These are phyloP conservation scores for Corbicula japonica DNA, from an alignment of 2,888 invertebrate genomes.

Conservation along the genomic window DNA sequence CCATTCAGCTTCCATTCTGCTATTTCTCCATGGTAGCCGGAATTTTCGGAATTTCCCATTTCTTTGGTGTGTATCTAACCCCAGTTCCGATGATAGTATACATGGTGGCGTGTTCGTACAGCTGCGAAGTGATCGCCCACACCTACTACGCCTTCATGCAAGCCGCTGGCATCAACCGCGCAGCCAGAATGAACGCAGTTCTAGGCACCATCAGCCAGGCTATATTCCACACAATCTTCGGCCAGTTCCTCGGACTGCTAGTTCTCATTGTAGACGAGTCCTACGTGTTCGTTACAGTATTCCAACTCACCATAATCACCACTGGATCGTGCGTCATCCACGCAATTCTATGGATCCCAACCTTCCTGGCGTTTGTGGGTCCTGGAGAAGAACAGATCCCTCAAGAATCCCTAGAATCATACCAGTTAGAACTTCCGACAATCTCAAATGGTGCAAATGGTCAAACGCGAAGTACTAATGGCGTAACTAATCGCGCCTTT, in stretches of 20 bases:
- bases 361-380: conserved; percentile 30
- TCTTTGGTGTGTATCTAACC: conserved; percentile 43
- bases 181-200: conserved; percentile 36
- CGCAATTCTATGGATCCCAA: conserved; percentile 43
- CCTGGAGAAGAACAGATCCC: conserved; percentile 39
- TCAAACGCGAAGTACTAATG: conserved; percentile 2
- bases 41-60: conserved; percentile 33
- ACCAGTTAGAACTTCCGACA: conserved; percentile 17
- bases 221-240: conserved; percentile 52
- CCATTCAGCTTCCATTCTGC: conserved; percentile 36
- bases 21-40: conserved; percentile 36
- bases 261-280: conserved; percentile 44
- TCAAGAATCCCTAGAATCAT: conserved; percentile 17
- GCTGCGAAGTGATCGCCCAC: conserved; percentile 38
- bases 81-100: conserved; percentile 45
- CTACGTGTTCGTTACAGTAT: conserved; percentile 48
- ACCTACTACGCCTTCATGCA: conserved; percentile 34
- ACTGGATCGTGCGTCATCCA: conserved; percentile 32
- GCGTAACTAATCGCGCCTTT: conserved; percentile 18
- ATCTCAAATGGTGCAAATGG: background rate
- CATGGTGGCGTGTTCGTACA: conserved; percentile 27
- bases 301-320: conserved; percentile 25
- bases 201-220: conserved; percentile 42
- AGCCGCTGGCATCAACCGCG: conserved; percentile 32
- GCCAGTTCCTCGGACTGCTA: conserved; percentile 37